Conservation (phyloP, 2,888 invertebrate species). For the Oasisia sp. region DNA sequence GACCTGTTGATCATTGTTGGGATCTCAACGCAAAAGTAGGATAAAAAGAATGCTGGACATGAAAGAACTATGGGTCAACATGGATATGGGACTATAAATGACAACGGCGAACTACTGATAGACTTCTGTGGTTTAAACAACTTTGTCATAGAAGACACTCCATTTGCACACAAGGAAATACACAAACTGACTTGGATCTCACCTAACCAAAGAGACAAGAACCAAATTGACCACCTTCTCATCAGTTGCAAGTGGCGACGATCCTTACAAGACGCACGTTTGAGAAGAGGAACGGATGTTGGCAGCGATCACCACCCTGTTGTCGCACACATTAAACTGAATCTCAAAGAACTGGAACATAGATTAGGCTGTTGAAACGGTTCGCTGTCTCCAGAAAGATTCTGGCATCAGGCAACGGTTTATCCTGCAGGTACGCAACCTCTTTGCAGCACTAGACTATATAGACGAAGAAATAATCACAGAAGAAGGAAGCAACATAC, state of each 20-base stretch:
- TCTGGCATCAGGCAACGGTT: neutral
- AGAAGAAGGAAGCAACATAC: neutral
- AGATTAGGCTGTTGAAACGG: neutral
- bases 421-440: conserved; percentile 17
- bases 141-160: conserved; percentile 41
- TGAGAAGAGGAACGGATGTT: conserved; percentile 6
- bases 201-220: too few relatives aligned
- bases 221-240: conserved; percentile 23
- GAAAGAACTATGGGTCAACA: conserved; percentile 40
- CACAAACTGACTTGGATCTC: conserved; percentile 40
- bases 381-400: neutral
- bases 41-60: conserved; percentile 21
- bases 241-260: conserved; percentile 23
- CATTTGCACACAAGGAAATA: too few relatives aligned
- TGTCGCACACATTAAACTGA: too few relatives aligned
- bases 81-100: conserved; percentile 34
- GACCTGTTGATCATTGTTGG: conserved; percentile 23
- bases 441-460: neutral
- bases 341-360: neutral
- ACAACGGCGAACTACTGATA: conserved; percentile 36
- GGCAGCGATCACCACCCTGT: too few relatives aligned
- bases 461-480: neutral
- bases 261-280: conserved; percentile 18
- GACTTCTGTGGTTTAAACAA: conserved; percentile 39
- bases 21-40: too few relatives aligned